Evolutionary conservation across 2,113 vertebrate genomes (phyloP), one percentile per base, ranked within the genome.

Genomic region (Semicossyphus pulcher): DNA sequence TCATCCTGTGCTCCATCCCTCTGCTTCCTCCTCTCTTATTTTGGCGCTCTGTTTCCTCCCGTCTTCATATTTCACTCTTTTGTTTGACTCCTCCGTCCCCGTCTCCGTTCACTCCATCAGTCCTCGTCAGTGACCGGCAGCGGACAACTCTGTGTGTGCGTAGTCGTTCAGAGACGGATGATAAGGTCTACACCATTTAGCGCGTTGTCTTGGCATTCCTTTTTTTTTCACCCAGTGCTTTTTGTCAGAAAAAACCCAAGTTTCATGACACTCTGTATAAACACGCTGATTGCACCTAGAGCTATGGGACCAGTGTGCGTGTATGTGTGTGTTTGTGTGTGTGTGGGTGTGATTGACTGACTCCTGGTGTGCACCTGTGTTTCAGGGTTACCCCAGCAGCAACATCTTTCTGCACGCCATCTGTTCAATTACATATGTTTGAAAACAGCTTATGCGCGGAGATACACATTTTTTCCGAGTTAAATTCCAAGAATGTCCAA

Each of bases 11-110:
- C 91, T 93, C 93, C 85, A 83, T 88, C 78, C 73, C 80, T 86
- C 65, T 76, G 74, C 89, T 89, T 90, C 91, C 93, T 91, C 86
- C 81, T 67, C 86, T 87, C 88, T 89, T 92, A 90, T 91, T 91
- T 92, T 90, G 90, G 85, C 87, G 88, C 88, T 88, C 89, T 25
- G 81, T 84, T 92, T 92, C 91, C 94, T 93, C 92, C 76, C 72
- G 77, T 91, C 89, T 89, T 89, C 92, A 93, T 94, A 90, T 93
- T 93, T 93, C 90, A 91, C 77, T 71, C 79, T 82, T 92, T 93
- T 94, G 93, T 94, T 93, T 94, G 92, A 92, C 93, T 92, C 86
- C 80, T 77, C 90, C 86, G 90, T 91, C 84, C 84, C 81, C 67
- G 73, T 92, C 90, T 92, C 90, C 85, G 86, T 79, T 92, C 84